A percentile compares a stretch with the other conserved stretches of the same genome.
phyloP scores from a whole-genome alignment of 2,113 vertebrate species.

The Ophiodon elongatus region DNA sequence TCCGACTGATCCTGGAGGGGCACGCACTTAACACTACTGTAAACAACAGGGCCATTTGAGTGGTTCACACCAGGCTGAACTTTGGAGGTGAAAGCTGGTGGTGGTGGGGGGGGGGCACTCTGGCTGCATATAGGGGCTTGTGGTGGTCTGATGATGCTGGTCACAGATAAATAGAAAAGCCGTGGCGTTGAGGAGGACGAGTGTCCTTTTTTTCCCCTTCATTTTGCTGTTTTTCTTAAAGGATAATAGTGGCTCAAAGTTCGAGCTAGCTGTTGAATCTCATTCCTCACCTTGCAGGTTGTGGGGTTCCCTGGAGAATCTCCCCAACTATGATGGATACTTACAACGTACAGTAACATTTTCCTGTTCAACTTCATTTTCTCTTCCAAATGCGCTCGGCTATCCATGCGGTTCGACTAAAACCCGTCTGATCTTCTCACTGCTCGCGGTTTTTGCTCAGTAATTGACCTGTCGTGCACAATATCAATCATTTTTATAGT shows the following conservation, averaged over 20 bases:
- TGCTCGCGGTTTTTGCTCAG: background rate
- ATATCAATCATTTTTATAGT: background rate
- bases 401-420: background rate
- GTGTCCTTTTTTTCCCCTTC: background rate
- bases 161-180: constrained; percentile 4
- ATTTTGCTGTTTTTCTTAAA: background rate
- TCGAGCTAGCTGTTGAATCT: background rate
- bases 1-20: constrained; percentile 80
- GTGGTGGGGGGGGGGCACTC: constrained; percentile 22
- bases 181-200: background rate
- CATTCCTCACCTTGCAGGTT: background rate
- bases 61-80: constrained; percentile 62
- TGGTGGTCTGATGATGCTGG: background rate
- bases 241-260: background rate
- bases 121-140: constrained; percentile 1
- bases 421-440: background rate
- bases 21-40: constrained; percentile 80
- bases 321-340: background rate
- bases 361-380: background rate
- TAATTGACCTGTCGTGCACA: background rate
- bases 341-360: background rate
- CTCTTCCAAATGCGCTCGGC: background rate
- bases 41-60: constrained; percentile 81
- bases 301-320: background rate
- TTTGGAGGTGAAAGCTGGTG: constrained; percentile 54